phyloP scores from a whole-genome alignment of 2,797 vertebrate species.

The Microchirus variegatus region DNA sequence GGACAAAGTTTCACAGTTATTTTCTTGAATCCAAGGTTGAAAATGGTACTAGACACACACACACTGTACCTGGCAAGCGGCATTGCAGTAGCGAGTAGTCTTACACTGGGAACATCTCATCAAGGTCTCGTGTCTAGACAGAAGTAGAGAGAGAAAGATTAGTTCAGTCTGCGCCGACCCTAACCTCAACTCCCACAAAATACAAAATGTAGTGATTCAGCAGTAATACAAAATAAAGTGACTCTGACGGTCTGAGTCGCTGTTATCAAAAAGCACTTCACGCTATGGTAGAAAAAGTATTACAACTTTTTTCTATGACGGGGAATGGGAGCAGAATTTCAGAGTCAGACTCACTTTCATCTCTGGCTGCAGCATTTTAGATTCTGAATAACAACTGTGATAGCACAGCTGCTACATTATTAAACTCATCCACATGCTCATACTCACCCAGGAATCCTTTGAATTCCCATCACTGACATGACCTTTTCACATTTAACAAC shows the following conservation, averaged over 20 bases:
- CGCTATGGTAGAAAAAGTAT: neutral
- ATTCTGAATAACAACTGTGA: slow-evolving; percentile 8
- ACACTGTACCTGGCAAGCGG: slow-evolving; percentile 88
- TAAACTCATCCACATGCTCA: slow-evolving; percentile 1
- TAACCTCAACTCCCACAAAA: neutral
- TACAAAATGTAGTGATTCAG: neutral
- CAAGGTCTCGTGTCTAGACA: slow-evolving; percentile 84
- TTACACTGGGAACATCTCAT: slow-evolving; percentile 93
- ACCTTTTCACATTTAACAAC: slow-evolving; percentile 36
- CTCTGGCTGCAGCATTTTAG: slow-evolving; percentile 1
- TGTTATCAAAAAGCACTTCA: slow-evolving; percentile 7
- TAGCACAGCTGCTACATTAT: neutral
- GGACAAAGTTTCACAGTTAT: no score
- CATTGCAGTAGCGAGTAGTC: slow-evolving; percentile 88
- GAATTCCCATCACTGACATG: slow-evolving; percentile 12
- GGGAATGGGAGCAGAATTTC: slow-evolving; percentile 1
- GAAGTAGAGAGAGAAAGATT: slow-evolving; percentile 29
- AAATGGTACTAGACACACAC: neutral
- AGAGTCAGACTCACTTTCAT: slow-evolving; percentile 11
- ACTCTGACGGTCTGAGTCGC: slow-evolving; percentile 1
- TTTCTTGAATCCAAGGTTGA: no score
- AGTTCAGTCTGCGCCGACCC: slow-evolving; percentile 10
- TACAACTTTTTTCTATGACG: slow-evolving; percentile 4
- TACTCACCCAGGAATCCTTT: slow-evolving; percentile 8
- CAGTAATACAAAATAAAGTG: neutral